phyloP scores from a whole-genome alignment of 2,113 vertebrate genomes.

The Oryzias melastigma region DNA sequence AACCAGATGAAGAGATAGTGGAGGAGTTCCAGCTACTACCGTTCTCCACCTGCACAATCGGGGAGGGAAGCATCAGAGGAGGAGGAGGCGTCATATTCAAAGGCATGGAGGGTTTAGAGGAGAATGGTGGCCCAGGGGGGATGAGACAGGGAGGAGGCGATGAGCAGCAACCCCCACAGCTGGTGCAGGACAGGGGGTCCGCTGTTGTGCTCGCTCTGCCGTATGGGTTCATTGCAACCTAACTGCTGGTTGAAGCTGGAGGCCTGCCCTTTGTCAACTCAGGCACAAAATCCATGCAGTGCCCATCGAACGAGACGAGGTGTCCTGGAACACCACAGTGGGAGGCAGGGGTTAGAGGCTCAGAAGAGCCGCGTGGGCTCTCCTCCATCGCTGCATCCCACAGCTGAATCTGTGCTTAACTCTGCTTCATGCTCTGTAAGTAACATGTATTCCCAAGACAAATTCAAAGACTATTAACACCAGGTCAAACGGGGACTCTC shows the following conservation, averaged over 20 bases:
- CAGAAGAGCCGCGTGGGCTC: constrained; percentile 36
- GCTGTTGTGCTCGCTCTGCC: constrained; percentile 61
- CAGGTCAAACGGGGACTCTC: constrained; percentile 43
- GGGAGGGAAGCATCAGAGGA: constrained; percentile 53
- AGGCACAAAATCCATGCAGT: constrained; percentile 72
- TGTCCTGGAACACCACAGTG: constrained; percentile 51
- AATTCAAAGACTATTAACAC: constrained; percentile 40
- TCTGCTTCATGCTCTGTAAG: constrained; percentile 42
- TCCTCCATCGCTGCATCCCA: constrained; percentile 50
- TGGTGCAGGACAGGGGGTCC: constrained; percentile 73
- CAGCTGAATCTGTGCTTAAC: constrained; percentile 50
- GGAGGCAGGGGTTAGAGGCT: constrained; percentile 50
- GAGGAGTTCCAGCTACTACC: constrained; percentile 79
- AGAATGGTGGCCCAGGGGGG: constrained; percentile 47
- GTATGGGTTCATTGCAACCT: constrained; percentile 76
- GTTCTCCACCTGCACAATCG: constrained; percentile 68
- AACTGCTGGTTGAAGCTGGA: constrained; percentile 59
- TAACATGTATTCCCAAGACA: constrained; percentile 59
- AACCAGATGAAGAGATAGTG: constrained; percentile 66
- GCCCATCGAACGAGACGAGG: constrained; percentile 69
- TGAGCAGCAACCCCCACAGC: constrained; percentile 75
- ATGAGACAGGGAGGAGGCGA: constrained; percentile 66
- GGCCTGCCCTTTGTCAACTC: constrained; percentile 71
- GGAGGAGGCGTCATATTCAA: constrained; percentile 60
- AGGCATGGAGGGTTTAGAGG: constrained; percentile 55